Evolutionary conservation across 2,888 invertebrate genomes (phyloP).

Genomic region (Diaphora mendica): DNA sequence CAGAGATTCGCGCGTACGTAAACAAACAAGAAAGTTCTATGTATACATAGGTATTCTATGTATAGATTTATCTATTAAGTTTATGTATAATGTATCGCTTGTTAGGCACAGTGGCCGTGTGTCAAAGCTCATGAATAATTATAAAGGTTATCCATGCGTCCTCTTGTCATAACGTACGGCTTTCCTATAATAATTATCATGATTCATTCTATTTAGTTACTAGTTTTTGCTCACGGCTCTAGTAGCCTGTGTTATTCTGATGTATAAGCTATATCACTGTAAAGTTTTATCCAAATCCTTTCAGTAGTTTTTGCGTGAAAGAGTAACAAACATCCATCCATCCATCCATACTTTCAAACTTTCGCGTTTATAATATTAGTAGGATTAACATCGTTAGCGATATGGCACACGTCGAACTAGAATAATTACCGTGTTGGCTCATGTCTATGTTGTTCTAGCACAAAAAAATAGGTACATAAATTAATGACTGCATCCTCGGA

Average conservation of each 20-base stretch:
- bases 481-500: too few relatives aligned
- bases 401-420: background rate
- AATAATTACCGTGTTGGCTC: background rate
- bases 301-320: too few relatives aligned
- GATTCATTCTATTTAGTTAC: constrained; percentile 6
- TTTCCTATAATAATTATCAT: constrained; percentile 16
- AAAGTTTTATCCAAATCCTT: too few relatives aligned
- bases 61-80: background rate
- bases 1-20: too few relatives aligned
- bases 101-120: constrained; percentile 10
- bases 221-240: too few relatives aligned
- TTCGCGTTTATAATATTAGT: too few relatives aligned
- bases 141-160: constrained; percentile 16
- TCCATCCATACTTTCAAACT: too few relatives aligned
- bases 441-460: background rate
- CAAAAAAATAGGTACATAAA: too few relatives aligned
- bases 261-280: too few relatives aligned
- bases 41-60: background rate
- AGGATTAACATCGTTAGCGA: background rate
- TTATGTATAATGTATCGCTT: constrained; percentile 9
- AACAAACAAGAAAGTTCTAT: background rate
- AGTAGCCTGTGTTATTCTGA: too few relatives aligned
- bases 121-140: constrained; percentile 15
- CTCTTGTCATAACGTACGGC: background rate
- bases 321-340: too few relatives aligned